phyloP scores from a whole-genome alignment of 2,113 vertebrate genomes.

The Murina feae region DNA sequence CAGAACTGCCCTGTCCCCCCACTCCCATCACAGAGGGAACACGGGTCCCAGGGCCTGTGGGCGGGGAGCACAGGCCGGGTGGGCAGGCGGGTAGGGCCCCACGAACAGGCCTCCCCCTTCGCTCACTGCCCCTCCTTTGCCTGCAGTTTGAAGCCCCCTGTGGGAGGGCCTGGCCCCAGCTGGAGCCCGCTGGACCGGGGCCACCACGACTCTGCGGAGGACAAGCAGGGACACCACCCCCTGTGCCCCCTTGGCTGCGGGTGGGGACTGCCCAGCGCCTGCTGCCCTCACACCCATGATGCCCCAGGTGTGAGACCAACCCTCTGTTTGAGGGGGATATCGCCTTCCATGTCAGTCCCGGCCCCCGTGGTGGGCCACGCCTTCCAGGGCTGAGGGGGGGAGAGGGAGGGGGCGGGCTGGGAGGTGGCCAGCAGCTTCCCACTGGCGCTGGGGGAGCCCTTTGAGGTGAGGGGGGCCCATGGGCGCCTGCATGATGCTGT shows the following conservation, averaged over 20 bases:
- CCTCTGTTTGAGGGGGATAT: slow-evolving; percentile 84
- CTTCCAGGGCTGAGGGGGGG: slow-evolving; percentile 83
- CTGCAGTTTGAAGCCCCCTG: slow-evolving; percentile 82
- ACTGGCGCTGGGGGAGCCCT: slow-evolving; percentile 79
- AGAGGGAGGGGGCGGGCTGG: slow-evolving; percentile 83
- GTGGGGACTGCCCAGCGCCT: accelerated
- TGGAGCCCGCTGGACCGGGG: slow-evolving; percentile 85
- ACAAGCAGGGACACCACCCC: slow-evolving; percentile 75
- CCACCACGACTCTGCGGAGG: slow-evolving; percentile 75
- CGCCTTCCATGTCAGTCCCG: slow-evolving; percentile 84
- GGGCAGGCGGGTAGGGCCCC: background rate
- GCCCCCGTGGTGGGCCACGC: slow-evolving; percentile 80
- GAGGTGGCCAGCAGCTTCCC: slow-evolving; percentile 80
- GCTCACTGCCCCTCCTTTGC: background rate
- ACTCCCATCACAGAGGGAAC: accelerated
- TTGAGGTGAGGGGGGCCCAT: slow-evolving; percentile 77
- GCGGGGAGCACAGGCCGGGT: accelerated
- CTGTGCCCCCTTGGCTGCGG: background rate
- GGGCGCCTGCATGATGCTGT: background rate
- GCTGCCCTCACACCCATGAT: accelerated
- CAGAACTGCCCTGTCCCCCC: background rate
- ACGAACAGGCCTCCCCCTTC: no score
- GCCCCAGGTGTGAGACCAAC: slow-evolving; percentile 86
- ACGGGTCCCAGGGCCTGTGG: accelerated
- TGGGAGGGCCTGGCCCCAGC: slow-evolving; percentile 82